These are phyloP conservation scores for Torymus tubicola DNA, from an alignment of 2,888 invertebrate genomes.

Conservation along the genomic window DNA sequence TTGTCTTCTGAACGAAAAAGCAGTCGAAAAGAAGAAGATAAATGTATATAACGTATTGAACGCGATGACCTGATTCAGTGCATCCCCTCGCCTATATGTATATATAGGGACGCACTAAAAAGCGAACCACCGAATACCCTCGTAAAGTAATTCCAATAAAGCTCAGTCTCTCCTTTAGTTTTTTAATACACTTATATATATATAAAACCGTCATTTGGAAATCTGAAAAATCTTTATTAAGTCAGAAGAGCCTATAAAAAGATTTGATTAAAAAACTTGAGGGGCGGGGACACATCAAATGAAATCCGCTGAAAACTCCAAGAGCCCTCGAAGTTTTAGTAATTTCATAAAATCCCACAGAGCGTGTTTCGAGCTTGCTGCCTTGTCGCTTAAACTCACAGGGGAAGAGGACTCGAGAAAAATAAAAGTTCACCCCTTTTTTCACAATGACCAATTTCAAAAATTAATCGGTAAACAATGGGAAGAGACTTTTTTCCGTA, in stretches of 20 bases:
- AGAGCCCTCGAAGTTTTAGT: constrained; percentile 53
- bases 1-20: too few relatives aligned
- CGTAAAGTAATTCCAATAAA: constrained; percentile 16
- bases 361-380: constrained; percentile 43
- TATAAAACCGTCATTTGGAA: constrained; percentile 19
- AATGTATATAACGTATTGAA: too few relatives aligned
- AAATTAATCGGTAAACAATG: too few relatives aligned
- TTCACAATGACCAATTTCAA: constrained; percentile 1
- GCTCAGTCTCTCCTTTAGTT: not conserved
- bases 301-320: constrained; percentile 47
- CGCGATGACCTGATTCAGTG: too few relatives aligned
- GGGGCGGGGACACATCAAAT: constrained; percentile 5
- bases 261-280: constrained; percentile 57
- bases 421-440: not conserved
- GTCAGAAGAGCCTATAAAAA: constrained; percentile 46
- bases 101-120: not conserved
- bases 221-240: constrained; percentile 50
- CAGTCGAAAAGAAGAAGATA: too few relatives aligned
- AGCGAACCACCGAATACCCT: not conserved
- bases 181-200: constrained; percentile 22
- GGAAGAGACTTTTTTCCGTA: too few relatives aligned
- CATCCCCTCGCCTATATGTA: too few relatives aligned
- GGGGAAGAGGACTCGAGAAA: not conserved
- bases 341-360: constrained; percentile 55
- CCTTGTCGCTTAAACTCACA: constrained; percentile 48